These are phyloP conservation scores for Lonchura striata DNA, from an alignment of 2,113 vertebrate genomes.

Conservation along the genomic window DNA sequence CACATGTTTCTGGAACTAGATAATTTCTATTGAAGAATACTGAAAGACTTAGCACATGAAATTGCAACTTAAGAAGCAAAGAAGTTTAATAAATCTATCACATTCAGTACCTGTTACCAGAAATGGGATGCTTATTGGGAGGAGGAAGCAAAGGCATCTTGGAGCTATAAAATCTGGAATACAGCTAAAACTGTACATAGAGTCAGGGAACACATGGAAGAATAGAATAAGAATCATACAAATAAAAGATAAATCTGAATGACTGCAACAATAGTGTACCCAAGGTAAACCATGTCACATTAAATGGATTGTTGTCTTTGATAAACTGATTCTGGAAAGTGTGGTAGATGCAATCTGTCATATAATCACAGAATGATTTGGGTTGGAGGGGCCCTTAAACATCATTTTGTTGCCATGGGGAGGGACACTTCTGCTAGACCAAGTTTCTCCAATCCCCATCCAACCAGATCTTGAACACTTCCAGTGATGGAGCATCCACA, in stretches of 20 bases:
- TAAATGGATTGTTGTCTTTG: background rate
- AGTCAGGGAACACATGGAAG: background rate
- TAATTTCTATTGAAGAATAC: background rate
- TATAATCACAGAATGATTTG: background rate
- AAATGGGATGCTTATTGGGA: background rate
- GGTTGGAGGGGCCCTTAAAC: background rate
- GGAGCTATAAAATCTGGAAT: background rate
- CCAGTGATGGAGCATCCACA: background rate
- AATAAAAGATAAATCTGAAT: background rate
- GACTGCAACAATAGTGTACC: background rate
- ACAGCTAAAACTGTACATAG: background rate
- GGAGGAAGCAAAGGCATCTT: background rate
- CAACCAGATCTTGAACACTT: background rate
- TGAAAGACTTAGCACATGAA: background rate
- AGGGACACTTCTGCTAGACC: background rate
- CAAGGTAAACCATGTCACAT: background rate
- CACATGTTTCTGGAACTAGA: background rate
- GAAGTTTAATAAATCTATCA: background rate
- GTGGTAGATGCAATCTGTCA: background rate
- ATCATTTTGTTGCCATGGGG: background rate
- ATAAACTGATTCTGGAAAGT: background rate
- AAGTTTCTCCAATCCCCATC: background rate
- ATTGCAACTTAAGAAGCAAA: background rate
- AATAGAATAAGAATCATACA: background rate
- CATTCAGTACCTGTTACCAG: background rate